phyloP scores from a whole-genome alignment of 1,140 invertebrate species.

The Sipha flava region DNA sequence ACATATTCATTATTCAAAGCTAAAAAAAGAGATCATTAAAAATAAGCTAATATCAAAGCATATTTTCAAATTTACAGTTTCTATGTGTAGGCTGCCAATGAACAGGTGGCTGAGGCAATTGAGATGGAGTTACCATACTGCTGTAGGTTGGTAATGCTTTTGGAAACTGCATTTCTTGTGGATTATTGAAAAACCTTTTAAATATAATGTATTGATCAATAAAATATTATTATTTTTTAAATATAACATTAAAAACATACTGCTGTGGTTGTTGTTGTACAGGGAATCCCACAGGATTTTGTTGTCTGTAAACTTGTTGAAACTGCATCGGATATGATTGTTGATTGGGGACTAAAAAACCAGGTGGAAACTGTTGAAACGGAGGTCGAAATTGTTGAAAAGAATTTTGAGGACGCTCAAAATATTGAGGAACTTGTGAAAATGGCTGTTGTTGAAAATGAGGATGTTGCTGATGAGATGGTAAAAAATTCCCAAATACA shows the following conservation, averaged over 20 bases:
- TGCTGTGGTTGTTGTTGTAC: not conserved
- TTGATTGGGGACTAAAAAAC: not conserved
- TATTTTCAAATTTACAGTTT: conserved; percentile 4
- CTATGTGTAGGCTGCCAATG: not conserved
- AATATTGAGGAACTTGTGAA: conserved; percentile 5
- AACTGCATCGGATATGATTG: not conserved
- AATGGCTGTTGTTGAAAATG: not conserved
- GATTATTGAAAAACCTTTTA: conserved; percentile 7
- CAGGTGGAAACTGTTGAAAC: not conserved
- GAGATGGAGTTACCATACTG: conserved; percentile 3
- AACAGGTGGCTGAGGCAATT: conserved; percentile 9
- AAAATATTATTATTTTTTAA: not conserved
- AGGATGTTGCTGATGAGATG: not conserved
- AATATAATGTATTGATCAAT: not conserved
- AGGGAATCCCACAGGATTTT: not conserved
- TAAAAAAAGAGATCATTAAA: not conserved
- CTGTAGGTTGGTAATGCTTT: not conserved
- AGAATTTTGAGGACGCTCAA: not conserved
- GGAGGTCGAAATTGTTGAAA: not conserved
- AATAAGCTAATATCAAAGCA: not conserved
- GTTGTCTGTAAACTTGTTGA: conserved; percentile 7
- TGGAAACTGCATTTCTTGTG: not conserved
- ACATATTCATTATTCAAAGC: not conserved
- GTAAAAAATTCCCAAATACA: conserved; percentile 4
- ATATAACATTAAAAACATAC: not conserved